Percentiles rank a stretch among this genome's conserved stretches.
Conservation (phyloP, 1,140 invertebrate genomes). For the Orchestia grillus region DNA sequence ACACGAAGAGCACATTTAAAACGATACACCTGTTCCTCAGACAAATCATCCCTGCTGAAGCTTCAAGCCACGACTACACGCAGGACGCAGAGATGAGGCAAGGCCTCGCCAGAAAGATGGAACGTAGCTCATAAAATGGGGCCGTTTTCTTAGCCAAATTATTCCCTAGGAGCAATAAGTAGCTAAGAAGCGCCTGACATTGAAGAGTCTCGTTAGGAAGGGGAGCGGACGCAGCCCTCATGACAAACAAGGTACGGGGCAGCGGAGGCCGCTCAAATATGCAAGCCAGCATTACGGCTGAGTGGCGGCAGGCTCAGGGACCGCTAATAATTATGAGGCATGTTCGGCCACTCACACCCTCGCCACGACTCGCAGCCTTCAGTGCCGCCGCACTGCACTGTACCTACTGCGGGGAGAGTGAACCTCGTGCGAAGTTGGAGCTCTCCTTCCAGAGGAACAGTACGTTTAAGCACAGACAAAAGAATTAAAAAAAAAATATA, state of each 20-base stretch:
- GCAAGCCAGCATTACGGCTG: not conserved
- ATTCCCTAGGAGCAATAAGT: not conserved
- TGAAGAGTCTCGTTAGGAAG: not conserved
- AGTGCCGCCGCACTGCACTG: not conserved
- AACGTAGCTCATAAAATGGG: not conserved
- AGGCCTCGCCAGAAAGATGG: not conserved
- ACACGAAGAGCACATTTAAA: no score
- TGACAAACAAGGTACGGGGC: not conserved
- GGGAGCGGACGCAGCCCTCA: not conserved
- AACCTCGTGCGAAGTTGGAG: not conserved
- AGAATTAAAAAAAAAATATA: not conserved
- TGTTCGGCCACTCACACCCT: not conserved
- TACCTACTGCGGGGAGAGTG: not conserved
- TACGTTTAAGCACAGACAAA: not conserved
- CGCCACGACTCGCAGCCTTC: not conserved
- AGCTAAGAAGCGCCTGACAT: not conserved
- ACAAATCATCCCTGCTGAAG: no score
- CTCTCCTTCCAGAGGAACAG: not conserved
- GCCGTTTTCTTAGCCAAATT: not conserved
- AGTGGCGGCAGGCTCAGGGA: not conserved
- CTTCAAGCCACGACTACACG: not conserved
- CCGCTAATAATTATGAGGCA: not conserved
- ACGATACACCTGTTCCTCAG: no score
- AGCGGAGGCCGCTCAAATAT: not conserved
- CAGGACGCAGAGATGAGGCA: not conserved